Evolutionary conservation across 2,888 invertebrate genomes (phyloP).

Genomic region (Plemyria rubiginata): DNA sequence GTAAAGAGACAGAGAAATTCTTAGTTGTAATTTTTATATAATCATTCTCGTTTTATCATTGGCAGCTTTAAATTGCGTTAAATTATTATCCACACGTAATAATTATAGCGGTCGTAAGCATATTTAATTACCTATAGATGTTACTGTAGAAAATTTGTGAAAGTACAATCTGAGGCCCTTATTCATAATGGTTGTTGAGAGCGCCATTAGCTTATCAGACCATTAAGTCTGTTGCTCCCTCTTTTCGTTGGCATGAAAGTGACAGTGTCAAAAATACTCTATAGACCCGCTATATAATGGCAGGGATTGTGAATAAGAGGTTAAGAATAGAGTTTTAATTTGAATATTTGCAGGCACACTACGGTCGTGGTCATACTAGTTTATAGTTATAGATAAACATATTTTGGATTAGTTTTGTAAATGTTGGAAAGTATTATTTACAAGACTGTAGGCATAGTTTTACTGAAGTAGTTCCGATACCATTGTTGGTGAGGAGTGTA

Average conservation of each 20-base stretch:
- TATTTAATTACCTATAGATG: neutral
- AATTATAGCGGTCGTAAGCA: too few species aligned
- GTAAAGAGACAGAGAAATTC: neutral
- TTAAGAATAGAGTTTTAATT: constrained; percentile 8
- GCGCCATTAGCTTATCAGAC: too few species aligned
- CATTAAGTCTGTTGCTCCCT: too few species aligned
- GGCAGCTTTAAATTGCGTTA: too few species aligned
- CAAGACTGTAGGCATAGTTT: constrained; percentile 2
- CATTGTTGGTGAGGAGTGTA: constrained; percentile 21
- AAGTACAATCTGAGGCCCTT: constrained; percentile 31
- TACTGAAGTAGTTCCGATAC: neutral
- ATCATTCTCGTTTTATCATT: too few species aligned
- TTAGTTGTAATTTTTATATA: neutral
- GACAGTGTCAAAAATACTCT: too few species aligned
- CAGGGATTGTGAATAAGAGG: too few species aligned
- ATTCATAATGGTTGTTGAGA: too few species aligned
- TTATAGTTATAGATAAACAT: constrained; percentile 10
- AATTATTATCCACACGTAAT: too few species aligned
- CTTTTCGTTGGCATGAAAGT: too few species aligned
- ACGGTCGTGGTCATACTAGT: neutral
- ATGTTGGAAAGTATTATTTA: constrained; percentile 27
- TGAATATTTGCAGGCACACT: neutral
- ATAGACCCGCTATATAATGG: too few species aligned
- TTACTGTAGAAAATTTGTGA: constrained; percentile 4
- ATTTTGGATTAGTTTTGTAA: constrained; percentile 22